A percentile compares a stretch with the other conserved stretches of the same genome.
These are phyloP conservation scores for Pavo muticus DNA, from an alignment of 2,113 vertebrate genomes.

Conservation along the genomic window DNA sequence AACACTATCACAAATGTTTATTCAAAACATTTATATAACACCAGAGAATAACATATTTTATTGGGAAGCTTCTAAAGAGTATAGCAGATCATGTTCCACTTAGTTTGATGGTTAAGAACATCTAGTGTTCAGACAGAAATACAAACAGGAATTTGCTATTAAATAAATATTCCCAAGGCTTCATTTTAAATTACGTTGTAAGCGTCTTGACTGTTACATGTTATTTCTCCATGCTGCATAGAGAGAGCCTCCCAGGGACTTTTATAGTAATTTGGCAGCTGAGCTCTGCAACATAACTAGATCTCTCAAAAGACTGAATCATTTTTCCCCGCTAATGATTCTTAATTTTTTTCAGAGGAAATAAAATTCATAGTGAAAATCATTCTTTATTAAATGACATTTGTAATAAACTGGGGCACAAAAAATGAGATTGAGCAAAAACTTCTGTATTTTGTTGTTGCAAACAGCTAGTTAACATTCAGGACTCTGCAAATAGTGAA, in stretches of 20 bases:
- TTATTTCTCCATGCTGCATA: not conserved
- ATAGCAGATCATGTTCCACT: not conserved
- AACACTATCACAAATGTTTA: not conserved
- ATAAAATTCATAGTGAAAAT: conserved; percentile 42
- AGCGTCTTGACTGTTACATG: not conserved
- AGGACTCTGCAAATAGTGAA: not conserved
- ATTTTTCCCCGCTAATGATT: conserved; percentile 17
- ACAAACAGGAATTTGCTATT: not conserved
- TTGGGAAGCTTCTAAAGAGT: not conserved
- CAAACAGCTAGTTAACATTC: not conserved
- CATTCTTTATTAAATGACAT: conserved; percentile 34
- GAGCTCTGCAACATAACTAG: conserved; percentile 20
- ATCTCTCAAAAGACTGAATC: conserved; percentile 13
- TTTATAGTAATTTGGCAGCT: conserved; percentile 22
- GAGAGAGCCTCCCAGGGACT: conserved; percentile 14
- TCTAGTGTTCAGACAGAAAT: not conserved
- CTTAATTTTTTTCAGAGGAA: conserved; percentile 43
- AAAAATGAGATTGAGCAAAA: conserved; percentile 12
- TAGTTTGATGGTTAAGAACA: not conserved
- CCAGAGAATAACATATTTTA: not conserved
- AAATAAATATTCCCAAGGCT: not conserved
- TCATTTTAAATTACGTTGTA: conserved; percentile 16
- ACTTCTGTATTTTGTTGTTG: not conserved
- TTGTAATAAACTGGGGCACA: conserved; percentile 1
- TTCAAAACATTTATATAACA: not conserved